Conservation (phyloP, 1,140 invertebrate species). For the Micrasema minimum region DNA sequence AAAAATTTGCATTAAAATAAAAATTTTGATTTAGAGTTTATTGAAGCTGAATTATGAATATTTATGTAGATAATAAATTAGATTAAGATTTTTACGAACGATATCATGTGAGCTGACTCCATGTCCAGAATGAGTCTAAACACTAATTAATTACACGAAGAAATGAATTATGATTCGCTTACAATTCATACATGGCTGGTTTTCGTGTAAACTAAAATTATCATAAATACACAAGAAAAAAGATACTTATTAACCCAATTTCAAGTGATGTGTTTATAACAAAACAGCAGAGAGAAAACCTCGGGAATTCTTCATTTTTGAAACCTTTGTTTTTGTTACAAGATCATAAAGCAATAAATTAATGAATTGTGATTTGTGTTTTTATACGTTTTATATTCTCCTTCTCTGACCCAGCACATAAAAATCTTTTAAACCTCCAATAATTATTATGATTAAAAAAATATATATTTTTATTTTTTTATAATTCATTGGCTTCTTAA, state of each 20-base stretch:
- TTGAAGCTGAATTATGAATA: not conserved
- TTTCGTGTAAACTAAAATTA: slow-evolving; percentile 13
- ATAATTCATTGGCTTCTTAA: too few relatives aligned
- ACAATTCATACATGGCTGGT: slow-evolving; percentile 1
- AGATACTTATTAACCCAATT: slow-evolving; percentile 23
- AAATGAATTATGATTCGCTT: not conserved
- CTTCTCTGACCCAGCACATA: too few relatives aligned
- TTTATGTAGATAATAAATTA: not conserved
- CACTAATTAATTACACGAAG: not conserved
- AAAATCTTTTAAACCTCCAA: too few relatives aligned
- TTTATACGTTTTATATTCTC: too few relatives aligned
- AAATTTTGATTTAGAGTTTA: not conserved
- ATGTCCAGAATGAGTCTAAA: not conserved
- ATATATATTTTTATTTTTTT: too few relatives aligned
- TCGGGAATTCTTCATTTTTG: too few relatives aligned
- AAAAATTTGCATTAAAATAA: slow-evolving; percentile 8
- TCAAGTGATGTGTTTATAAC: not conserved
- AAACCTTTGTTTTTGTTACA: too few relatives aligned
- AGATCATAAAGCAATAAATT: too few relatives aligned
- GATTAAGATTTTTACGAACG: not conserved
- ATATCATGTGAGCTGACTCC: not conserved
- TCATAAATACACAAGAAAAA: slow-evolving; percentile 11
- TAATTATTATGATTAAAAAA: too few relatives aligned
- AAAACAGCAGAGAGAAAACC: too few relatives aligned
- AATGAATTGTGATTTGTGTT: too few relatives aligned